Conservation (phyloP, 2,797 vertebrate genomes). For the Falco columbarius region DNA sequence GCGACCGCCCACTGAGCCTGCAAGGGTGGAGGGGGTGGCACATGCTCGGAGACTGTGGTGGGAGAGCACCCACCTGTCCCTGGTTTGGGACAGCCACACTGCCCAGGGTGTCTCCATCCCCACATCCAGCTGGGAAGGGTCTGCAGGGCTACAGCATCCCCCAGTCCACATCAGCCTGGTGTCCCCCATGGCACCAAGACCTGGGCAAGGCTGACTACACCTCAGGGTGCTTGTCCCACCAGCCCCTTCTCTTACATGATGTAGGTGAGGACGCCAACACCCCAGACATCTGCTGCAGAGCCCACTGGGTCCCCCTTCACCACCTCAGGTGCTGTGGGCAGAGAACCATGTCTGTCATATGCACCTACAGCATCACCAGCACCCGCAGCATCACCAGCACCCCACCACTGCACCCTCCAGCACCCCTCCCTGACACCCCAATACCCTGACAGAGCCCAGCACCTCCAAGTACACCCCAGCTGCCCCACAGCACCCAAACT, state of each 20-base stretch:
- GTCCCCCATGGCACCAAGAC: not conserved
- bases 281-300: slow-evolving; percentile 96
- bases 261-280: slow-evolving; percentile 89
- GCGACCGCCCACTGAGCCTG: slow-evolving; percentile 94
- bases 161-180: not conserved
- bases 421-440: not conserved
- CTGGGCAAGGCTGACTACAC: not conserved
- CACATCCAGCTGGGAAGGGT: not conserved
- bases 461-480: not conserved
- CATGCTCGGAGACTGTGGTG: accelerated
- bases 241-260: slow-evolving; percentile 86
- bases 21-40: not conserved
- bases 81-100: not conserved
- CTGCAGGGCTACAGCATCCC: not conserved
- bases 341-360: not conserved
- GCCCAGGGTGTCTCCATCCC: not conserved
- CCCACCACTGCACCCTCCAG: not conserved
- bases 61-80: not conserved
- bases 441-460: not conserved
- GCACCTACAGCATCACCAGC: not conserved
- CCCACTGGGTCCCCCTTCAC: slow-evolving; percentile 95
- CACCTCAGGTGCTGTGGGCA: slow-evolving; percentile 92
- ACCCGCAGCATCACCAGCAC: not conserved
- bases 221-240: not conserved
- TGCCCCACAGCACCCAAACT: not conserved